Conservation (phyloP, 2,888 invertebrate genomes). For the Sinhomidia bicolor region DNA sequence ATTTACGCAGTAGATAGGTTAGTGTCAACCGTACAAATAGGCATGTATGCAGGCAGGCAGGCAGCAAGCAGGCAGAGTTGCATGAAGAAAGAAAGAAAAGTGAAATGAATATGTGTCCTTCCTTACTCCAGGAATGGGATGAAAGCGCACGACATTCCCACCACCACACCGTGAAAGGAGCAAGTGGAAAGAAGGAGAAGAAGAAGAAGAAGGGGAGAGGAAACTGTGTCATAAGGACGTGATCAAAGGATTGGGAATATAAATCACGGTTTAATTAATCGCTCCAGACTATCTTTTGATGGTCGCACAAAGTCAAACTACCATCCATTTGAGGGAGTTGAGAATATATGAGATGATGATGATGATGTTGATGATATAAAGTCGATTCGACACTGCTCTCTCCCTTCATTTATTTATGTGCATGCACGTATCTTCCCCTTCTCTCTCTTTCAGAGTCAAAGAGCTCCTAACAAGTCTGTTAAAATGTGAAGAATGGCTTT, state of each 20-base stretch:
- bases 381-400: background rate
- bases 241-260: slow-evolving; percentile 71
- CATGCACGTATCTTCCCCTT: background rate
- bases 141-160: no score
- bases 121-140: background rate
- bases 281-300: slow-evolving; percentile 67
- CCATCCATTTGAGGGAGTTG: no score
- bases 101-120: background rate
- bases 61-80: no score
- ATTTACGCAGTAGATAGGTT: no score
- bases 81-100: background rate
- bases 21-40: no score
- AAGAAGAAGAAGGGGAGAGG: no score
- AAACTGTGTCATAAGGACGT: slow-evolving; percentile 72
- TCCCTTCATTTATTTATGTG: background rate
- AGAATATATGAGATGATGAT: no score
- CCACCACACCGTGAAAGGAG: slow-evolving; percentile 9
- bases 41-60: no score
- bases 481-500: slow-evolving; percentile 41
- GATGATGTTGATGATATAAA: background rate
- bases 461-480: slow-evolving; percentile 29
- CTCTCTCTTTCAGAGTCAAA: background rate
- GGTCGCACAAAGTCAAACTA: slow-evolving; percentile 66
- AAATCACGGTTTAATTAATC: slow-evolving; percentile 73
- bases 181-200: no score